phyloP scores from a whole-genome alignment of 2,888 invertebrate species.

The Sinodicranocentrus sp. region DNA sequence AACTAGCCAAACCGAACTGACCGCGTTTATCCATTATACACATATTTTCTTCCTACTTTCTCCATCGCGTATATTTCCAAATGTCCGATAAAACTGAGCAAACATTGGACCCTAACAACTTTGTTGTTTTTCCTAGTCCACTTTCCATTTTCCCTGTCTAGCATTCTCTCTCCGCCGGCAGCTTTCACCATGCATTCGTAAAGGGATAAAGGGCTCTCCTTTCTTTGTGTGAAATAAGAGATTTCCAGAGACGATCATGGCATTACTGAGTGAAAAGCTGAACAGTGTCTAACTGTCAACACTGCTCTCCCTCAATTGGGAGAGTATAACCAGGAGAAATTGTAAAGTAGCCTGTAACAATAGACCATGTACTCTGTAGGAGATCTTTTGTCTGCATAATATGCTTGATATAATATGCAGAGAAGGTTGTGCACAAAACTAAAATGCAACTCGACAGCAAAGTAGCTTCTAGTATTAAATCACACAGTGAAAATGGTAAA shows the following conservation, averaged over 20 bases:
- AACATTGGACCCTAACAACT: not conserved
- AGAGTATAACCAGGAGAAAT: not conserved
- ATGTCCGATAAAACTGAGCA: not conserved
- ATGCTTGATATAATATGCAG: no score
- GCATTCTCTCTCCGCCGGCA: not conserved
- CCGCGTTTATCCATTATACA: not conserved
- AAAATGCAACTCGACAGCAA: no score
- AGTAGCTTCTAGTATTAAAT: no score
- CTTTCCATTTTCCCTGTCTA: constrained; percentile 17
- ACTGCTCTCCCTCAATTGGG: not conserved
- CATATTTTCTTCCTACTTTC: constrained; percentile 6
- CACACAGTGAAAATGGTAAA: no score
- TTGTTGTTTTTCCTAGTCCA: constrained; percentile 6
- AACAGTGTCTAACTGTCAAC: no score
- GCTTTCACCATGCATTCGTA: constrained; percentile 10
- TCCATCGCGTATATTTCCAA: no score
- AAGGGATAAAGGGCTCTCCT: constrained; percentile 30
- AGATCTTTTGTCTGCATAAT: no score
- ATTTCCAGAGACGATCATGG: not conserved
- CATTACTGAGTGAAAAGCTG: no score
- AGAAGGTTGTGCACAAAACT: no score
- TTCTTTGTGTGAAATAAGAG: not conserved
- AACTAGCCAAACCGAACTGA: not conserved
- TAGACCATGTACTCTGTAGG: no score
- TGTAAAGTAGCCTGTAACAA: not conserved